Evolutionary conservation across 2,797 vertebrate species (phyloP), one percentile per base, ranked within the genome.

Genomic region (Taenioides sp.): DNA sequence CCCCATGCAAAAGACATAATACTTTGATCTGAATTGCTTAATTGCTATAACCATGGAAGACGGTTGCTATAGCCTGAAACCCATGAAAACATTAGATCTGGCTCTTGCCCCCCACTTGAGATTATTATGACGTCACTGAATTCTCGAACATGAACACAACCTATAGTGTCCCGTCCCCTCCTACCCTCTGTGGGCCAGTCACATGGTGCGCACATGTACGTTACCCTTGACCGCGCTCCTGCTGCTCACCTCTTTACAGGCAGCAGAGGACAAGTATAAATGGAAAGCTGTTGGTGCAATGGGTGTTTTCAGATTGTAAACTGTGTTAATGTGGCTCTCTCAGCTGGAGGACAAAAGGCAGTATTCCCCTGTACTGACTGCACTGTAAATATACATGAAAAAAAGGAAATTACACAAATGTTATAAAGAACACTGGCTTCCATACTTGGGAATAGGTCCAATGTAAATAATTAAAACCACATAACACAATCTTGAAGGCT

Each of bases 211-310:
- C 5, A 59, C 49, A 72, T 37, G 34, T 37, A 37, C 0, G 67
- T 74, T 88, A 80, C 73, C 84, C 84, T 81, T 91, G 88, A 91
- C 87, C 88, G 85, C 60, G 76, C 87, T 91, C 5, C 73, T 72
- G 67, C 74, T 58, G 72, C 69, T 74, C 77, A 85, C 86, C 86
- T 80, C 85, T 83, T 85, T 70, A 78, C 62, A 76, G 67, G 58
- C 68, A 69, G 78, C 59, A 82, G 78, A 82, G 84, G 75, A 83
- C 71, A 90, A 84, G 87, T 87, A 79, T 86, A 75, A 75, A 66
- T 81, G 69, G 86, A 89, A 87, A 80, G 75, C 81, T 77, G 58
- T 82, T 83, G 82, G 85, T 79, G 71, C 73, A 4, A 28, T 31
- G 27, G 58, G 0, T 28, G 58, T 28, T 60, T 9, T 60, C 60